Conservation (phyloP, 2,113 vertebrate species). For the Odobenus rosmarus region DNA sequence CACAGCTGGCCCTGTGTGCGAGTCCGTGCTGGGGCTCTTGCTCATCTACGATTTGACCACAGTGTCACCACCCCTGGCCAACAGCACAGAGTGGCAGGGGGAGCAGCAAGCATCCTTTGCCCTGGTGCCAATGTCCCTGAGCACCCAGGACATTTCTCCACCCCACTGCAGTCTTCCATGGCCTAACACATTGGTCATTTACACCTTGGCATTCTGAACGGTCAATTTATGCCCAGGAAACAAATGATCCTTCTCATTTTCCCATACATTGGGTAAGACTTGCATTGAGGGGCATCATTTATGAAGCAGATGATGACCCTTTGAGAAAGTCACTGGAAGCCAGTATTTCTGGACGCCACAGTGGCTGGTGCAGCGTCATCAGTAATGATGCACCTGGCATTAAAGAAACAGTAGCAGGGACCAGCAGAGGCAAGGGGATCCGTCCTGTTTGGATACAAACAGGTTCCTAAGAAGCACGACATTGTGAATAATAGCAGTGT, state of each 20-base stretch:
- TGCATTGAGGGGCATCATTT: no score
- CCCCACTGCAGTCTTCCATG: background rate
- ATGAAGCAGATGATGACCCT: background rate
- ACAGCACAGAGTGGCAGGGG: background rate
- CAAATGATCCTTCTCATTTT: background rate
- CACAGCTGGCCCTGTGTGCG: background rate
- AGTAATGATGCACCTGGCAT: background rate
- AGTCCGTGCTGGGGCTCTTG: background rate
- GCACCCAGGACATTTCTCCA: background rate
- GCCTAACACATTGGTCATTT: background rate
- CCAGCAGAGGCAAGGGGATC: background rate
- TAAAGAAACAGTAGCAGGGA: background rate
- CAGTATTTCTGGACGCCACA: background rate
- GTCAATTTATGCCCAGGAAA: background rate
- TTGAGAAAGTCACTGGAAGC: background rate
- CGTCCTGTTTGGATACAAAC: background rate
- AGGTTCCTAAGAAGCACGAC: background rate
- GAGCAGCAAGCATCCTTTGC: background rate
- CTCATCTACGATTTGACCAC: background rate
- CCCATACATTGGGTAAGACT: background rate
- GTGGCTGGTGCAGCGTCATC: rapidly evolving
- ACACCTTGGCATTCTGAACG: background rate
- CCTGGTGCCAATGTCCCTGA: background rate
- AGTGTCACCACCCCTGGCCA: background rate
- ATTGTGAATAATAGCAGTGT: rapidly evolving